phyloP scores from a whole-genome alignment of 1,140 invertebrate genomes.

The Pectinophora gossypiella region DNA sequence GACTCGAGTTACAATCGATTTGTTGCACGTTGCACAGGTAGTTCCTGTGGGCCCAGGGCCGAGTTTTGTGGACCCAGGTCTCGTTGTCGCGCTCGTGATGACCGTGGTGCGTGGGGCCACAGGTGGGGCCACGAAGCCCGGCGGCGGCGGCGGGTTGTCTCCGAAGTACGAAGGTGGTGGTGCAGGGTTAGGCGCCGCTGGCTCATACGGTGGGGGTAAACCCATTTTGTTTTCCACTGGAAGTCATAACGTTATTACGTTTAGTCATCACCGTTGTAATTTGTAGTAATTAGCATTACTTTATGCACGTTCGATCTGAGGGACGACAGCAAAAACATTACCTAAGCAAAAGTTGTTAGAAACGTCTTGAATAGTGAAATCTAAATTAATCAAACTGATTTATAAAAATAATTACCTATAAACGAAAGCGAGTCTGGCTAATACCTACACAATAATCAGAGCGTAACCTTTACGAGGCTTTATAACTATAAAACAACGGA shows the following conservation, averaged over 20 bases:
- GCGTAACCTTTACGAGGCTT: slow-evolving; percentile 31
- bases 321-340: no score
- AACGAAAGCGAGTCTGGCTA: no score
- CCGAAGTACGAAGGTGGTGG: slow-evolving; percentile 62
- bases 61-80: slow-evolving; percentile 29
- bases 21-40: slow-evolving; percentile 52
- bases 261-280: neutral
- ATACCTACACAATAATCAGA: no score
- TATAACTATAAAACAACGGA: slow-evolving; percentile 17
- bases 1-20: slow-evolving; percentile 54
- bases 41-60: slow-evolving; percentile 60
- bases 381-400: no score
- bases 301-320: no score
- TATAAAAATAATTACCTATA: no score
- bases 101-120: slow-evolving; percentile 44
- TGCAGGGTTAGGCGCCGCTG: slow-evolving; percentile 41
- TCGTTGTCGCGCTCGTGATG: slow-evolving; percentile 28
- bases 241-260: no score
- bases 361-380: no score
- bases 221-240: slow-evolving; percentile 70
- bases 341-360: no score
- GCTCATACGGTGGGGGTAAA: slow-evolving; percentile 56
- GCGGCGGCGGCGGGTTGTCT: slow-evolving; percentile 42
- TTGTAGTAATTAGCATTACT: no score
- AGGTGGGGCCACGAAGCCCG: slow-evolving; percentile 22